Percentiles rank a stretch among this genome's conserved stretches.
Conservation (phyloP, 2,797 vertebrate species). For the Mallotus villosus region DNA sequence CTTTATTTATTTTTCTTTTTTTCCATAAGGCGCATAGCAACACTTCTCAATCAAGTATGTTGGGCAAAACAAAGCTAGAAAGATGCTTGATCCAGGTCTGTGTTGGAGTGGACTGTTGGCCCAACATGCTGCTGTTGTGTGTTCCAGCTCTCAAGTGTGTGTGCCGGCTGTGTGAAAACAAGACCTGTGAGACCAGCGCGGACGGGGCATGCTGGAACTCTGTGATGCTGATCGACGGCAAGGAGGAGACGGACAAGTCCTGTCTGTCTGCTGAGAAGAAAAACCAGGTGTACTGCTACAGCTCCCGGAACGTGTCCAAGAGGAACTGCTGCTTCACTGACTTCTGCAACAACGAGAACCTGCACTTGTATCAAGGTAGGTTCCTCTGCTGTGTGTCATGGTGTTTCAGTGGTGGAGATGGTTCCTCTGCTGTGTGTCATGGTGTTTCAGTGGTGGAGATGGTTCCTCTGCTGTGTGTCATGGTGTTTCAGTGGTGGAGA, state of each 20-base stretch:
- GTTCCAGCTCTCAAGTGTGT: constrained; percentile 84
- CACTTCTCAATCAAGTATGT: too few species aligned
- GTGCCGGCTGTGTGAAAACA: constrained; percentile 90
- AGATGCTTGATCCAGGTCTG: too few species aligned
- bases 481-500: too few species aligned
- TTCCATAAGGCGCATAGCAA: too few species aligned
- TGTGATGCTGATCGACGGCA: constrained; percentile 89
- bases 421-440: too few species aligned
- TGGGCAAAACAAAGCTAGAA: too few species aligned
- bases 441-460: too few species aligned
- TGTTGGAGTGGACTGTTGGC: too few species aligned
- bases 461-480: too few species aligned
- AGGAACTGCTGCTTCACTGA: constrained; percentile 95
- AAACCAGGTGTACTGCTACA: constrained; percentile 91
- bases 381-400: too few species aligned
- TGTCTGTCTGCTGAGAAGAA: constrained; percentile 88
- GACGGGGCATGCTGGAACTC: constrained; percentile 96
- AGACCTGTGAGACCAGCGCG: constrained; percentile 88
- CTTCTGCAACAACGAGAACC: constrained; percentile 95
- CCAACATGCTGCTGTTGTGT: constrained; percentile 4
- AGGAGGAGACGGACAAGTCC: constrained; percentile 86
- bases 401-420: too few species aligned
- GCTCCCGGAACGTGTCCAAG: constrained; percentile 88
- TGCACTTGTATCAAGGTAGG: constrained; percentile 77
- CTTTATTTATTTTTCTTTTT: too few species aligned